Evolutionary conservation across 2,888 invertebrate genomes (phyloP), one percentile per base, ranked within the genome.

Genomic region (Nomada goodeniana): DNA sequence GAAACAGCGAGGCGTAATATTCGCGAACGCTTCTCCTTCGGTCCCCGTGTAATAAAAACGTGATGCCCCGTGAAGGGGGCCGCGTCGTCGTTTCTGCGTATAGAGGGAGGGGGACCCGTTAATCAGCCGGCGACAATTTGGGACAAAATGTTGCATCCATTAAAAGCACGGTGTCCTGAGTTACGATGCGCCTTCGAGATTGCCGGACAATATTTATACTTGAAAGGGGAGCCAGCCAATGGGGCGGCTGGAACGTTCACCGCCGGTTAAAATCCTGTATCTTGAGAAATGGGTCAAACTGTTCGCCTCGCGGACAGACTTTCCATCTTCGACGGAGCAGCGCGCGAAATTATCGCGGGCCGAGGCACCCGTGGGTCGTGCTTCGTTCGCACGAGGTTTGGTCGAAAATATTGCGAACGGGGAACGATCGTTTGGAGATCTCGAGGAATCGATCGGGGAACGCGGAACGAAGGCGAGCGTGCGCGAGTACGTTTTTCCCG

Each of bases 101-200:
- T 18, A 18, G 18, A 50, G 50, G 23, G 13, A 36, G 13, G 44
- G n/a, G 9, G 67, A 1, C 26, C 63, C 77, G 57, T 81, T 73
- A 78, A 78, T 81, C 73, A 69, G 59, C 47, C 60, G 53, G 36
- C 52, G 64, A 81, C 57, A 74, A 82, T 79, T 82, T 79, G 13
- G 67, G 60, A 42, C 23, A 71, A 75, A 78, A 79, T 76, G 68
- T 65, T 26, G 52, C 78, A 42, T 50, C 70, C 78, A 69, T 67
- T 74, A 57, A 59, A 67, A 70, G 57, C 23, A 18, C 44, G 55
- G n/a, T 76, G 47, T 42, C 26, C 76, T 50, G 67, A 61, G 65
- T 65, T 76, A 61, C 61, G 71, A 50, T 15, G 67, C 73, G 13
- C 26, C 77, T 23, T 52, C 44, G 26, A 76, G 50, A 75, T 52